These are phyloP conservation scores for Verasper variegatus DNA, from an alignment of 2,113 vertebrate genomes.

Conservation along the genomic window DNA sequence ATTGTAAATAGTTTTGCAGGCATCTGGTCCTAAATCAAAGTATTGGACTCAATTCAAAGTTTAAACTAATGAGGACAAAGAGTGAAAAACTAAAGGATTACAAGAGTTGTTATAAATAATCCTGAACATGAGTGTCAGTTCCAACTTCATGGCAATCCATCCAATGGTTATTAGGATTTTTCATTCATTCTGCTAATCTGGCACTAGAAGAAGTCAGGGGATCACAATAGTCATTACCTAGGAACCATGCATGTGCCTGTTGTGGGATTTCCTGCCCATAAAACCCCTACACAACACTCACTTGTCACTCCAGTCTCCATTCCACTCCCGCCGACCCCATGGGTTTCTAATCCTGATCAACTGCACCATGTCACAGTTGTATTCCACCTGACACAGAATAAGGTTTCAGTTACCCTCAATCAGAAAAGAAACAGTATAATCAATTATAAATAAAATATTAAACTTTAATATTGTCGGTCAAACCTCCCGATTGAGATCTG, in stretches of 20 bases:
- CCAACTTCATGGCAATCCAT: no score
- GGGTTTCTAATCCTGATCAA: slow-evolving; percentile 84
- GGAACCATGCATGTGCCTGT: neutral
- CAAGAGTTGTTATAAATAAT: no score
- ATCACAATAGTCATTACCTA: neutral
- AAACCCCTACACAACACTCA: slow-evolving; percentile 59
- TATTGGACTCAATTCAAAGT: no score
- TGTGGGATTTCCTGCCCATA: neutral
- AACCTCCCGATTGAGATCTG: no score
- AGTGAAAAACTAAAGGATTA: no score
- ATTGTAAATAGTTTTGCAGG: no score
- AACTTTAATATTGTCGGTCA: no score
- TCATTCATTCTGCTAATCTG: neutral
- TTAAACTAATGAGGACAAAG: no score
- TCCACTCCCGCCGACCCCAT: slow-evolving; percentile 91
- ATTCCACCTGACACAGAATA: slow-evolving; percentile 51
- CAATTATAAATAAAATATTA: neutral
- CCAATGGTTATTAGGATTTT: neutral
- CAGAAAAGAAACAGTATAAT: neutral
- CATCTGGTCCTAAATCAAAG: no score
- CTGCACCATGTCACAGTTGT: slow-evolving; percentile 41
- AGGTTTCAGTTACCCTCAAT: neutral
- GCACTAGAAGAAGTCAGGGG: neutral
- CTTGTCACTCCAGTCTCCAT: slow-evolving; percentile 89
- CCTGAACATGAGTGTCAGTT: no score